Evolutionary conservation across 2,797 vertebrate genomes (phyloP), one percentile per base, ranked within the genome.

Genomic region (Pipistrellus kuhlii): DNA sequence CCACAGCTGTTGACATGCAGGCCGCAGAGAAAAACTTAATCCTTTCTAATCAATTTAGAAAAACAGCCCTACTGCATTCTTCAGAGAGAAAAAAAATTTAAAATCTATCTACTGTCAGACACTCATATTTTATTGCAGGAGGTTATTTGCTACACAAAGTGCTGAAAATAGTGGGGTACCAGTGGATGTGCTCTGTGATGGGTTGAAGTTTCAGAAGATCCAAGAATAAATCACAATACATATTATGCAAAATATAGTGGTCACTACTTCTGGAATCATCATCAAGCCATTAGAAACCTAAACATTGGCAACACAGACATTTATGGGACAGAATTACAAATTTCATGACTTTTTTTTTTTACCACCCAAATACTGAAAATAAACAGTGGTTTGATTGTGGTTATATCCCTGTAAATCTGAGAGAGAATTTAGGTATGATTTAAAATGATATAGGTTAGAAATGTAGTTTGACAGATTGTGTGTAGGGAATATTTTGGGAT

Each of bases 11-110:
- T 87, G 59, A 93, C 46, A 84, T 32, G 25, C 53, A 93, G 30
- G 27, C 12, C 17, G 66, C 55, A 25, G 2, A 81, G 81, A 75
- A 85, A 80, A 82, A 88, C 81, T 68, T 68, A 82, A 91, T 88
- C 44, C 41, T 94, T 92, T 73, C 44, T 76, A 85, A 80, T 68
- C 57, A 95, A 38, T 85, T 85, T 69, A 80, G 38, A 69, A 91
- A 68, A 94, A 69, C 35, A 76, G 82, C 17, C 23, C 6, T 59
- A 80, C 35, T 66, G 8, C 41, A 55, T 80, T 38, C 25, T 44
- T 17, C 66, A 18, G 38, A 75, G 71, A 84, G 14, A 66, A 20
- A 4, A 1, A 72, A 91, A 80, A 35, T 35, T 75, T 83, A 86
- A 76, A 48, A 48, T 75, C 15, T 32, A 1, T 41, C 78, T 88